These are phyloP conservation scores for Planococcus citri DNA, from an alignment of 1,140 invertebrate species.

Conservation along the genomic window DNA sequence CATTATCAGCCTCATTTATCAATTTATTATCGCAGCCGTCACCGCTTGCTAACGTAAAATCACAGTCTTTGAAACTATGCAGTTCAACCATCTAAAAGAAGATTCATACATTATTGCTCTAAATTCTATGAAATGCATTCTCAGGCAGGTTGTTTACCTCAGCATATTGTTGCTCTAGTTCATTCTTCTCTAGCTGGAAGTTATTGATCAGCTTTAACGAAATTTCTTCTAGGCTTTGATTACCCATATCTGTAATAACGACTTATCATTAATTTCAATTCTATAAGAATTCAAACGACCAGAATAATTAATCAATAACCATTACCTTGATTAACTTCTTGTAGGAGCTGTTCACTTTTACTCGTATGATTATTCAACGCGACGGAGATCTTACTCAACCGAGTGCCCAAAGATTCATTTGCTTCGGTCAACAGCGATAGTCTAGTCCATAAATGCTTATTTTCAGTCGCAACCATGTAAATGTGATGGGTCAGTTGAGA, in stretches of 20 bases:
- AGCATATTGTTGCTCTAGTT: conserved; percentile 50
- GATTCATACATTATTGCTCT: background rate
- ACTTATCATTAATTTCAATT: conserved; percentile 21
- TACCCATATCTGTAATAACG: conserved; percentile 33
- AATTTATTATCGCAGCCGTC: background rate
- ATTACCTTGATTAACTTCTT: conserved; percentile 10
- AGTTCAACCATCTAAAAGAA: conserved; percentile 10
- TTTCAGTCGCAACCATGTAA: conserved; percentile 64
- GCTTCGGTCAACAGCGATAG: conserved; percentile 48
- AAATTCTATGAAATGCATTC: background rate
- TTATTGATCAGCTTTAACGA: conserved; percentile 54
- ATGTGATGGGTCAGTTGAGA: conserved; percentile 58
- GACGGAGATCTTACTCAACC: conserved; percentile 26
- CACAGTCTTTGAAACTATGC: conserved; percentile 12
- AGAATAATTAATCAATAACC: background rate
- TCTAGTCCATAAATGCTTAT: conserved; percentile 60
- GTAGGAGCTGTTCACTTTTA: background rate
- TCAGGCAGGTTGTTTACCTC: conserved; percentile 30
- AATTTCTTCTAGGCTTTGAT: conserved; percentile 62
- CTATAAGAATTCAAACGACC: too few relatives aligned
- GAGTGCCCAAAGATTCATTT: conserved; percentile 33
- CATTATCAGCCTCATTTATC: background rate
- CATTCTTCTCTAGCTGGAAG: conserved; percentile 50
- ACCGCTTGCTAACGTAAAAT: conserved; percentile 11
- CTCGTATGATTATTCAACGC: conserved; percentile 26